Evolutionary conservation across 92 coral and sea anemone genomes (phyloP).

Genomic region (Actinernus sp.): DNA sequence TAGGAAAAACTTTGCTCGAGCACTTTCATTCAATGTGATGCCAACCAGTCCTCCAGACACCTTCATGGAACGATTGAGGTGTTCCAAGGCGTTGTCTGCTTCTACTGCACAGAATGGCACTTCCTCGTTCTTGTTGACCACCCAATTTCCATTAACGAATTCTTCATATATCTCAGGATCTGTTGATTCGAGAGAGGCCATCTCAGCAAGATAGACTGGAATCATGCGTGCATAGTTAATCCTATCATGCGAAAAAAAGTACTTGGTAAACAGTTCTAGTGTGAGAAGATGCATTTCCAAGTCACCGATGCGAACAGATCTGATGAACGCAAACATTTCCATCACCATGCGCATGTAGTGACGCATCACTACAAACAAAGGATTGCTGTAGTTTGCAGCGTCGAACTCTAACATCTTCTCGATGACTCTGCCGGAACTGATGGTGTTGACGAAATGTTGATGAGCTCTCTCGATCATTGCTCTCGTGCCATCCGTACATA

Average conservation of each 20-base stretch:
- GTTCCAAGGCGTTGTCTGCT: conserved; percentile 59
- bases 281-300: conserved; percentile 60
- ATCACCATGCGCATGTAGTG: conserved; percentile 65
- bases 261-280: conserved; percentile 34
- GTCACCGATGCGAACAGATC: conserved; percentile 47
- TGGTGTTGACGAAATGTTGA: neutral
- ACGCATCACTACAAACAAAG: too few relatives aligned
- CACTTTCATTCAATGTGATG: conserved; percentile 55
- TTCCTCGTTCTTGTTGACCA: conserved; percentile 51
- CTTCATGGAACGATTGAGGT: conserved; percentile 43
- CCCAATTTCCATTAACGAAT: conserved; percentile 40
- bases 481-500: conserved; percentile 1
- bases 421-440: neutral
- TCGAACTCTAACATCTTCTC: conserved; percentile 17
- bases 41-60: conserved; percentile 52
- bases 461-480: neutral
- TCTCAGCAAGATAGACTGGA: conserved; percentile 64
- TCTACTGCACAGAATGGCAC: conserved; percentile 72
- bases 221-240: conserved; percentile 49
- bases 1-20: conserved; percentile 60
- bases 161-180: conserved; percentile 52
- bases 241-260: conserved; percentile 71
- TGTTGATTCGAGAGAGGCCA: conserved; percentile 23
- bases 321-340: conserved; percentile 44
- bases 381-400: too few relatives aligned